Evolutionary conservation across 92 coral and sea anemone genomes (phyloP), one percentile per base, ranked within the genome.

Genomic region (Ricordea florida): DNA sequence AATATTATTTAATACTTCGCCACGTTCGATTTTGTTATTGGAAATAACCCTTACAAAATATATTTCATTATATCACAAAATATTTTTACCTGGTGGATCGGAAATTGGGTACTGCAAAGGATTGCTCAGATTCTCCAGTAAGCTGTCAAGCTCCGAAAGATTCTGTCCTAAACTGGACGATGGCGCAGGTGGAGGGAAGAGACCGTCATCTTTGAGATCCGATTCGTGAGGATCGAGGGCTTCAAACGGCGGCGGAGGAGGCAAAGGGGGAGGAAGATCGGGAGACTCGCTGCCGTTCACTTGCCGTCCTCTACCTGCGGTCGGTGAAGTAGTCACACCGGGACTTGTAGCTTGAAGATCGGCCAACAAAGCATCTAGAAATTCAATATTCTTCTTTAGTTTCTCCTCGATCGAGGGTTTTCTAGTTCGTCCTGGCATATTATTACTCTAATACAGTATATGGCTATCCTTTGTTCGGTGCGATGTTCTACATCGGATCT

Each of bases 121-220:
- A 47, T 74, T 86, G 22, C 94, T 90, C 40, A 94, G 73, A 18
- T 93, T 97, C 61, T 94, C 98, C 46, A 94, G 49, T 34, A 94
- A 67, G 49, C 92, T 92, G 82, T 94, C 98, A 51, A 94, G 53
- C 76, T 94, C 98, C 4, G 97, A 94, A 10, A 94, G 92, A 66
- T 94, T 94, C 66, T 87, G 87, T 13, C 96, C 97, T 67, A 94
- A 83, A 60, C 92, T 92, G 14, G 96, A 74, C 23, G 87, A 57
- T 10, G 80, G 87, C 1, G 75, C 77, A 47, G 93, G 78, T 35
- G 92, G 90, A 3, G 93, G 90, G 31, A 76, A 71, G 64, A 72
- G 47, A 4, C 69, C 87, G 30, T 76, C 78, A 24, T 87, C 89
- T 41, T 60, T 73, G 28, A 72, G 31, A 5, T 57, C 26, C 7